These are phyloP conservation scores for Allobates femoralis DNA, from an alignment of 2,797 vertebrate species.

Conservation along the genomic window DNA sequence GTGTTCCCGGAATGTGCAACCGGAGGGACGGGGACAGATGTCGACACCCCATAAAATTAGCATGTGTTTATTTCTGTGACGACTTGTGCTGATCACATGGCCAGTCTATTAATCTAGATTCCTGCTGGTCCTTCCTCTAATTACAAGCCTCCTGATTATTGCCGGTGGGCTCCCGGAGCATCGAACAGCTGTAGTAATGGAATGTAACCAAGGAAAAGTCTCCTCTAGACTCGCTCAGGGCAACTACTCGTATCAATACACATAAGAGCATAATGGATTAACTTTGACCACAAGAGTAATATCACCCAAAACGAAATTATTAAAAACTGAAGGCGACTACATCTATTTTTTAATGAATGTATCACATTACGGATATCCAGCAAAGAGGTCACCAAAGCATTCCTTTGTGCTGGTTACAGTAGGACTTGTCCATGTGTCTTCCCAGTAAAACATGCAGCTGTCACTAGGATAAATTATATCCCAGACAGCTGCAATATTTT, in stretches of 20 bases:
- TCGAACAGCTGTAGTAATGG: slow-evolving; percentile 56
- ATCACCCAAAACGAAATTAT: not conserved
- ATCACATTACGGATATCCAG: slow-evolving; percentile 1
- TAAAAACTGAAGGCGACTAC: not conserved
- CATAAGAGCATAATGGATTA: not conserved
- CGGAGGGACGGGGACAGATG: slow-evolving; percentile 54
- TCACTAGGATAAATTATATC: not conserved
- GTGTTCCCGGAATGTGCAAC: slow-evolving; percentile 6
- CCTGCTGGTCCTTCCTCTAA: slow-evolving; percentile 54
- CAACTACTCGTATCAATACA: not conserved
- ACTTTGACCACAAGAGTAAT: not conserved
- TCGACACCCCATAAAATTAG: slow-evolving; percentile 55
- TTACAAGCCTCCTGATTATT: slow-evolving; percentile 53
- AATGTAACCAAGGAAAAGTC: slow-evolving; percentile 34
- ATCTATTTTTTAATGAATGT: slow-evolving; percentile 10
- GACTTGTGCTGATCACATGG: slow-evolving; percentile 41
- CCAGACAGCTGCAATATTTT: not conserved
- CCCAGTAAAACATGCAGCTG: not conserved
- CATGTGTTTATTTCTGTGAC: slow-evolving; percentile 55
- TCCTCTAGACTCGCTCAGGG: not conserved
- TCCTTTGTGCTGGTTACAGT: not conserved
- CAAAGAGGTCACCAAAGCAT: not conserved
- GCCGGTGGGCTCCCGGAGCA: slow-evolving; percentile 48
- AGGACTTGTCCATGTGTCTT: not conserved
- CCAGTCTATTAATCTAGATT: slow-evolving; percentile 46